Evolutionary conservation across 2,113 vertebrate species (phyloP).

Genomic region (Thamnophis sirtalis): DNA sequence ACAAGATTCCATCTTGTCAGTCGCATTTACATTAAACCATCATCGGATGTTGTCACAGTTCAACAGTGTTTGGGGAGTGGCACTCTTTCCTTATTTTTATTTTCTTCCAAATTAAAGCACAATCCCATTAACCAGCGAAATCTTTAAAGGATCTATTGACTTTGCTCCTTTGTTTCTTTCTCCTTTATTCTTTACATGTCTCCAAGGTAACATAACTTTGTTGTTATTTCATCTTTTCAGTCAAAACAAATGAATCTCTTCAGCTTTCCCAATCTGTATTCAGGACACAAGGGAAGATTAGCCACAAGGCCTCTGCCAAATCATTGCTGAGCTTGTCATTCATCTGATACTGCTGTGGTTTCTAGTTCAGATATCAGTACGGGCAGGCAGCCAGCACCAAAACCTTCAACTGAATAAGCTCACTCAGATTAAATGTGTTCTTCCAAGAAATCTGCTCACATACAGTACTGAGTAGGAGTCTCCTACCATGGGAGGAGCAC

Average conservation of each 20-base stretch:
- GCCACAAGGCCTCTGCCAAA: conserved; percentile 30
- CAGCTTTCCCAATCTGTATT: background rate
- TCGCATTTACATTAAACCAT: background rate
- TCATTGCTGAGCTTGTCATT: conserved; percentile 38
- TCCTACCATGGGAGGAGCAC: conserved; percentile 62
- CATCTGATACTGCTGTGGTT: conserved; percentile 36
- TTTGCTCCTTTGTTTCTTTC: background rate
- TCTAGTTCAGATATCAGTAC: background rate
- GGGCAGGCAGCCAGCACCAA: conserved; percentile 50
- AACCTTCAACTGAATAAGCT: conserved; percentile 43
- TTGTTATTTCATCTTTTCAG: background rate
- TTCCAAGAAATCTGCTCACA: conserved; percentile 66
- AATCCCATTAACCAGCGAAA: background rate
- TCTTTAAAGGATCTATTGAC: background rate
- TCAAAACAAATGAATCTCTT: background rate
- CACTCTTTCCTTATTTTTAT: background rate
- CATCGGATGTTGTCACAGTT: background rate
- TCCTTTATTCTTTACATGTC: background rate
- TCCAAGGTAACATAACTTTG: background rate
- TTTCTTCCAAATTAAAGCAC: background rate
- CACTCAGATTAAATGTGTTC: conserved; percentile 51
- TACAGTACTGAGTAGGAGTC: conserved; percentile 57
- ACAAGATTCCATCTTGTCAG: background rate
- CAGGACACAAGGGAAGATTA: conserved; percentile 27
- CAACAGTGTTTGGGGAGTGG: background rate